Conservation (phyloP, 2,797 vertebrate species). For the Salarias fasciatus region DNA sequence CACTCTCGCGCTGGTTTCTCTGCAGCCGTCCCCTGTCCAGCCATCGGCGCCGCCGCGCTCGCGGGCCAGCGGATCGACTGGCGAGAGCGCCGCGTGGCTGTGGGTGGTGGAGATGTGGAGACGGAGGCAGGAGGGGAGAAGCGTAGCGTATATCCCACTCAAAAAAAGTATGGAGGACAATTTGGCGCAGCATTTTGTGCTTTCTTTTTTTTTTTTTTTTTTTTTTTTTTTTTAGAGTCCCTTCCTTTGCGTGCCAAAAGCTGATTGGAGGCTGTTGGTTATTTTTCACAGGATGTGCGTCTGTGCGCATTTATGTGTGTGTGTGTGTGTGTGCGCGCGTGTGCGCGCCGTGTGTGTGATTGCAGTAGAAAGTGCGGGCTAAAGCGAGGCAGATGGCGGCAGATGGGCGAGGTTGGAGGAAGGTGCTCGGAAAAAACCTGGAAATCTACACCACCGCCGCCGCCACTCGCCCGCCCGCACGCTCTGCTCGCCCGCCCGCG, state of each 20-base stretch:
- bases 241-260: slow-evolving; percentile 96
- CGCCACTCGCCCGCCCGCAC: slow-evolving; percentile 76
- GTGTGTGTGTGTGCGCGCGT: slow-evolving; percentile 74
- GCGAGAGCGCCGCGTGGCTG: slow-evolving; percentile 63
- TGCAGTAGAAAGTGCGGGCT: slow-evolving; percentile 98
- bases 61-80: slow-evolving; percentile 73
- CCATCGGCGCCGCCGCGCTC: slow-evolving; percentile 61
- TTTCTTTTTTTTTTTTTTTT: slow-evolving; percentile 80
- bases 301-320: slow-evolving; percentile 60
- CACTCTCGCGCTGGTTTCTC: slow-evolving; percentile 42
- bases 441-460: slow-evolving; percentile 93
- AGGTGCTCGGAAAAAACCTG: slow-evolving; percentile 96
- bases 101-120: slow-evolving; percentile 73
- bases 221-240: slow-evolving; percentile 77
- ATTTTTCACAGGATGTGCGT: slow-evolving; percentile 95
- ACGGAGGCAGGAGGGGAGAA: slow-evolving; percentile 60
- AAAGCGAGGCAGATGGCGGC: slow-evolving; percentile 99
- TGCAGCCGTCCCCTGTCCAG: slow-evolving; percentile 61
- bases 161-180: slow-evolving; percentile 95
- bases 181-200: slow-evolving; percentile 96
- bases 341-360: slow-evolving; percentile 88
- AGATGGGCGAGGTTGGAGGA: slow-evolving; percentile 99
- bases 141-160: slow-evolving; percentile 79
- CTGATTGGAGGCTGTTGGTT: slow-evolving; percentile 98
- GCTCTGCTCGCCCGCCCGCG: slow-evolving; percentile 84